A percentile compares a stretch with the other conserved stretches of the same genome.
Evolutionary conservation across 2,797 vertebrate species (phyloP).

Genomic region (Luscinia luscinia): DNA sequence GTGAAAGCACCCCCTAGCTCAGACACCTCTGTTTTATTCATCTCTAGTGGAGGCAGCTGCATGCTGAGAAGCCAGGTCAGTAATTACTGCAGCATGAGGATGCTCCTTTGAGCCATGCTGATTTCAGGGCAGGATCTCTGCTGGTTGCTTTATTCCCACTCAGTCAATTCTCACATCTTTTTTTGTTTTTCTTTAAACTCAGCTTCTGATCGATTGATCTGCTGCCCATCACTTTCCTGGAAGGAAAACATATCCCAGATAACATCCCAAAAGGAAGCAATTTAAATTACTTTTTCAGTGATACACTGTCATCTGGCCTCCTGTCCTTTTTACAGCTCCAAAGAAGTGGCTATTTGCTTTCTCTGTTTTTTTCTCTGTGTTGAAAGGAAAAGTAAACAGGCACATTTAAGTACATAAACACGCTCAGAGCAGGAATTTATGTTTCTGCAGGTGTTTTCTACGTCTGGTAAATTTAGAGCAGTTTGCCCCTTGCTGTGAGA

Average conservation of each 20-base stretch:
- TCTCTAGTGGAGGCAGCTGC: neutral
- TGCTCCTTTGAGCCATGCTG: neutral
- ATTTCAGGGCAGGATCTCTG: neutral
- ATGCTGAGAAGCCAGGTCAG: neutral
- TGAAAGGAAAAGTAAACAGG: neutral
- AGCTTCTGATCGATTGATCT: rapidly evolving
- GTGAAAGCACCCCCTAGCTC: neutral
- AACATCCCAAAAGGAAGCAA: neutral
- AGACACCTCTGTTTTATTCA: neutral
- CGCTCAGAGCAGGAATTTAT: neutral
- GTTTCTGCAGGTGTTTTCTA: neutral
- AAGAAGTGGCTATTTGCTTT: neutral
- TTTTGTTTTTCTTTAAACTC: neutral
- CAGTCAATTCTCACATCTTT: neutral
- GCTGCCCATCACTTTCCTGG: neutral
- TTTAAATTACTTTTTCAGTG: neutral
- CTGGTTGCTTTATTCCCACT: neutral
- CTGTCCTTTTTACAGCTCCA: neutral
- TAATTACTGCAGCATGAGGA: neutral
- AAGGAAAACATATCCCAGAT: neutral
- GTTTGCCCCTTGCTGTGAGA: neutral
- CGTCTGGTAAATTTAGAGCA: neutral
- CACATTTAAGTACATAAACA: neutral
- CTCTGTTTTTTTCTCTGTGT: neutral
- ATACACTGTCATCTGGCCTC: neutral